Evolutionary conservation across 92 coral and sea anemone genomes (phyloP), one percentile per base, ranked within the genome.

Genomic region (Zoanthus sociatus): DNA sequence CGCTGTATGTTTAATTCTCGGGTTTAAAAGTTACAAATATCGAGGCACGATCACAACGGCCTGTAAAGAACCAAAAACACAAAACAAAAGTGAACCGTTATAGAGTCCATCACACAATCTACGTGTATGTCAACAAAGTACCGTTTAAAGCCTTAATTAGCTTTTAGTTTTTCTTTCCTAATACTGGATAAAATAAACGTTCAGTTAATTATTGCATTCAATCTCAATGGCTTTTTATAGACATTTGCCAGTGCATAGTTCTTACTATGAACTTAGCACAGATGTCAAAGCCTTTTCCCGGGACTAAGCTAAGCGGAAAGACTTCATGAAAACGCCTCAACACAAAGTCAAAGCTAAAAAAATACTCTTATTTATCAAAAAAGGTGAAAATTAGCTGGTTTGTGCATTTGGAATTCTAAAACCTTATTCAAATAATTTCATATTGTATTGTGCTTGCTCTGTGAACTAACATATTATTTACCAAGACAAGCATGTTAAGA

Each of bases 401-500:
- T 64, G 26, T 42, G 75, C 58, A 20, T 26, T 48, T 68, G 56
- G 67, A 67, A 81, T 44, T 64, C 68, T 81, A 81, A 64, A 46
- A 44, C 20, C 85, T 81, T 81, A 75, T 74, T 81, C 21, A 66
- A 45, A 81, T 16, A 20, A 63, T 26, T 60, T 32, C 5, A 78
- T 61, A 60, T 78, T 50, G 60, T 48, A 21, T 45, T 54, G 74
- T 66, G 64, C 67, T 67, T 45, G 85, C 74, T 81, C n/a, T 66
- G 50, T 12, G 20, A 60, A 55, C 16, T 21, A 47, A 73, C 76
- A 44, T 50, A 26, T 20, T 66, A 81, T 81, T 64, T 81, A 64
- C 63, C 15, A 9, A 60, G 30, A 14, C 46, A 81, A 81, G 85
- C 85, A 81, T 81, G 74, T 66, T 81, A 44, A 63, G 85, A 81